Base-by-base conservation (phyloP, 2,797 vertebrate species). In the Rhabdomys pumilio region DNA sequence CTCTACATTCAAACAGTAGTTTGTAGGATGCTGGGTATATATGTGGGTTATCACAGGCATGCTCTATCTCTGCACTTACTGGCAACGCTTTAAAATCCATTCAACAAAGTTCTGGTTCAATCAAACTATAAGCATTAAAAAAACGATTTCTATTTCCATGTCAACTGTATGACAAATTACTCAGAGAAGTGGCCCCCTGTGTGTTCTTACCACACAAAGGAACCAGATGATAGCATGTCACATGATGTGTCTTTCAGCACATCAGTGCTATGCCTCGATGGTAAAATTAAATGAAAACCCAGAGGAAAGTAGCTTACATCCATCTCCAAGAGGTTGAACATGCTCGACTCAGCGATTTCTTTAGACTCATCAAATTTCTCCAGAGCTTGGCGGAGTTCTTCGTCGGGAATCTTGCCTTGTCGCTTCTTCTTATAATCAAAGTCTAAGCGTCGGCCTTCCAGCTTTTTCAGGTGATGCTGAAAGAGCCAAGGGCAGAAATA, bases 391-490 rank as follows among this genome's bases (percentile, higher is more conserved):
- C 99, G 99, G 97, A 99, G 98, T 96, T 99, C 99, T 0, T 99
- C 99, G 0, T 99, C 99, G 6, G 99, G 99, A 94, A 99, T 98
- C 98, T 99, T 99, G 97, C 99, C 99, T 98, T 99, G 99, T n/a
- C 99, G 99, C 98, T 99, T 99, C 99, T 99, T 99, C 98, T 99
- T 99, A 97, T 99, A 99, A 98, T 99, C 99, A 93, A 99, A 99
- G 98, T 99, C 99, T 98, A 99, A 98, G 89, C 99, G 99, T 14
- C 99, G 99, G 22, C 99, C 99, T 96, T 99, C 99, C 98, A 99
- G 95, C 97, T 99, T 99, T 98, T 99, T 99, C 96, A 99, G 98
- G 97, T 99, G 99, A 97, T 99, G 99, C 99, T 99, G 98, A 91
- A 98, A 97, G 94, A 97, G 4, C 93, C 89, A 96, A 86, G 3